Base-by-base conservation (phyloP, 1,140 invertebrate genomes). In the Platyscapa corneri region DNA sequence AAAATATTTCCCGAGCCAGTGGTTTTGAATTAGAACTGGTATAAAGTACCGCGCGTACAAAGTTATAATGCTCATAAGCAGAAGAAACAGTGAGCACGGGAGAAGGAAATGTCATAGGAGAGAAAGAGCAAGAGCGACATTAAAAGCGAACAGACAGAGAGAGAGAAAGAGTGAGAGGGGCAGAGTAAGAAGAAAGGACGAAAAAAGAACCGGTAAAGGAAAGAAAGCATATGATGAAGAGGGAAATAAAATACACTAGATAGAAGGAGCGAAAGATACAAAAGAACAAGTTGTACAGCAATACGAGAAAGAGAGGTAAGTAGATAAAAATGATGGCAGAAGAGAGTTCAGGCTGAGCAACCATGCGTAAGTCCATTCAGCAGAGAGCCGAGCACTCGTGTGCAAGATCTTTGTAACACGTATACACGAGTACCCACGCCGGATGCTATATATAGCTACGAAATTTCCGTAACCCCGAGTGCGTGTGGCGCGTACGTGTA, bases 301-400 rank as follows among this genome's bases (percentile, higher is more conserved):
- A 16, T 30, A 60, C 5, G 56, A 76, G 60, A 6, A 1, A 46
- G 37, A 46, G 72, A 67, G 37, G 65, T 32, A 85, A 32, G 34
- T 1, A 20, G 16, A 39, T 12, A 42, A 77, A 77, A 49, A 70
- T 32, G 64, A 83, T 32, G n/a, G 74, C 6, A n/a, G 72, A 65
- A 32, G 67, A 89, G 90, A 87, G 92, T 93, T 93, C 91, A 92
- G 89, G 88, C 89, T 91, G 92, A 93, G 91, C 91, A 88, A 87
- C 92, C 92, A 93, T 92, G 92, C 91, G 90, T 88, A 89, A 92
- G 91, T 89, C 89, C 90, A 92, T 93, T 92, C 65, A 60, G 23
- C 34, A 23, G 37, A 37, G 12, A 37, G 16, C 1, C 67, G 34
- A 37, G 67, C 14, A n/a, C 30, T 70, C 14, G 67, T 34, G 34